Base-by-base conservation (phyloP, 2,888 invertebrate genomes). In the Tribolium freemani region DNA sequence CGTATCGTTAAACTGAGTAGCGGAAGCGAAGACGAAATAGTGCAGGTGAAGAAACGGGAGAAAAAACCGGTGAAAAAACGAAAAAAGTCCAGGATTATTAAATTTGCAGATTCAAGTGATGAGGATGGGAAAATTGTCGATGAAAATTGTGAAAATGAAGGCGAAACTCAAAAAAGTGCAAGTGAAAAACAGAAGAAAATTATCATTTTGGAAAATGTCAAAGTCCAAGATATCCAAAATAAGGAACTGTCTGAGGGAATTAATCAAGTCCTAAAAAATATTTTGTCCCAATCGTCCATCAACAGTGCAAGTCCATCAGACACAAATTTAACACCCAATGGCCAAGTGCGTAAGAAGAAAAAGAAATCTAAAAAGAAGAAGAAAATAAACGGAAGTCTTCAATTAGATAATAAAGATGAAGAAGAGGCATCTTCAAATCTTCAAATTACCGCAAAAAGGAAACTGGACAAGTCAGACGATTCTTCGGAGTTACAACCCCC, bases 11-110 rank as follows among this genome's bases (percentile, higher is more conserved):
- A 50, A 11, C 10, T 68, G 9, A 51, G 50, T 30, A 38, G 58
- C 21, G 56, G 31, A 3, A 67, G 53, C 31, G 60, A 60, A 11
- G 58, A 60, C 21, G 54, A 26, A 21, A 58, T 57, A n/a, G 46
- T 53, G 5, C 16, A 26, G 2, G 20, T 45, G 3, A 26, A 50
- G 5, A 70, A 46, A 31, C n/a, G 5, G 9, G 26, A 57, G n/a
- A 57, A 57, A 44, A 20, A 51, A 16, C 6, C 5, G 1, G 5
- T 10, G 11, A 53, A 51, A 44, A 56, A 50, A 13, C 48, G 38
- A 8, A 63, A 13, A 10, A 72, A 51, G 30, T 57, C 72, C 9
- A 53, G 72, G 38, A 72, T 72, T 10, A 68, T 72, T 13, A 45
- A 9, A 8, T 26, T 51, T 10, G 26, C n/a, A 44, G 68, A 67